Conservation (phyloP, 2,797 vertebrate genomes). For the Hypotaenidia okinawae region DNA sequence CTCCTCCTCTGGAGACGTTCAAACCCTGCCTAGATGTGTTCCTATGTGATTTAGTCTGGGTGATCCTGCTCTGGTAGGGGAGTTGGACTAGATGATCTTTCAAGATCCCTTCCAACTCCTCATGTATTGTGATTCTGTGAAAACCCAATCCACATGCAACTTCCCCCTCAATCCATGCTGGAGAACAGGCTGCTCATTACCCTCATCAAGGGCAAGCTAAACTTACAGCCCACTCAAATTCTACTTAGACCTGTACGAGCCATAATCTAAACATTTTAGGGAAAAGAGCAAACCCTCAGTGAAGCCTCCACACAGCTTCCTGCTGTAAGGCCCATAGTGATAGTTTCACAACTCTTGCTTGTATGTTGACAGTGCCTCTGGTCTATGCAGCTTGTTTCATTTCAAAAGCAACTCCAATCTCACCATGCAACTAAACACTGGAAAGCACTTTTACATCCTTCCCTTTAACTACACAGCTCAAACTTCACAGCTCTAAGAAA, state of each 20-base stretch:
- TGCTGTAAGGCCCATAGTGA: accelerated
- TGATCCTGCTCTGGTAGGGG: no score
- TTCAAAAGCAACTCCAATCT: not conserved
- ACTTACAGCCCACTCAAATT: not conserved
- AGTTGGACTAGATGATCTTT: no score
- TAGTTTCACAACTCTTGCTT: not conserved
- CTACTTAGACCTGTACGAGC: not conserved
- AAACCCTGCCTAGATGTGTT: no score
- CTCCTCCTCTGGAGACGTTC: no score
- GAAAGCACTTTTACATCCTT: not conserved
- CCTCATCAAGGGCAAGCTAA: not conserved
- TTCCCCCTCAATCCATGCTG: not conserved
- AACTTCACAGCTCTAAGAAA: not conserved
- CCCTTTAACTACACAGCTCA: not conserved
- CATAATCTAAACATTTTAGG: not conserved
- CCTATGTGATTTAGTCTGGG: no score
- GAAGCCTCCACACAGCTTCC: not conserved
- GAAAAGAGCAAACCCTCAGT: not conserved
- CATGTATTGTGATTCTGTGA: no score
- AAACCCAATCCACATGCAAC: accelerated
- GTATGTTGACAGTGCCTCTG: not conserved
- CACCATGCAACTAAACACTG: not conserved
- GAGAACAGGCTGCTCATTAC: not conserved
- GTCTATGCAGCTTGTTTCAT: not conserved
- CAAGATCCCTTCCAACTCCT: no score